Evolutionary conservation across 2,888 invertebrate species (phyloP), one percentile per base, ranked within the genome.

Genomic region (Trileptium ribeirensis): DNA sequence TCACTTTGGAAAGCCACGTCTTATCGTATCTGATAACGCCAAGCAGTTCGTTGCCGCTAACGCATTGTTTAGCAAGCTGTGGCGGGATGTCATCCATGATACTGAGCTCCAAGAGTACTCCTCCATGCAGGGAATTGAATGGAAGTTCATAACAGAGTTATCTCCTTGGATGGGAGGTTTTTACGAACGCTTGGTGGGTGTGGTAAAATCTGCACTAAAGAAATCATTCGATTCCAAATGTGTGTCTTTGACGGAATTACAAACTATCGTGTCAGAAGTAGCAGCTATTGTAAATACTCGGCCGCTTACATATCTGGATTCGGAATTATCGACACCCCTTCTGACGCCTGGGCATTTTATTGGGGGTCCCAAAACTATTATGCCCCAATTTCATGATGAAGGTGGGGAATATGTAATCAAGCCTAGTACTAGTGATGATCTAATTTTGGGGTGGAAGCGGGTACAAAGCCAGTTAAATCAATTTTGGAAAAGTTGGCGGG

Each of bases 21-120:
- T 85, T 1, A 86, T 89, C 0, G 88, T 86, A 75, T 86, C 86
- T 34, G 89, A 90, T 80, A 89, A 89, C 81, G 89, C 88, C 0
- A 86, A 87, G 0, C 89, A 89, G 82, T 90, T 90, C 83, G 51
- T 51, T 24, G 51, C 51, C 8, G 51, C 51, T 15, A 51, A 51
- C 24, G 8, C 51, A 15, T 8, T 24, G 51, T 51, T 51, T 51
- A 15, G 8, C 24, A 83, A 86, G 0, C 87, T 89, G 0, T 33
- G 33, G 70, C n/a, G 8, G 8, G 31, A 8, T 70, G 70, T 70
- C 3, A 8, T 70, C 3, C 70, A 36, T 36, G 19, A 70, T 70
- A 8, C 70, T 8, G 31, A 29, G 3, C 8, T 70, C 36, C 8
- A 33, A 8, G 70, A 70, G 8, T 70, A 15, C 70, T 8, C 33